Base-by-base conservation (phyloP, 2,888 invertebrate species). In the Drosophila aldrichi region DNA sequence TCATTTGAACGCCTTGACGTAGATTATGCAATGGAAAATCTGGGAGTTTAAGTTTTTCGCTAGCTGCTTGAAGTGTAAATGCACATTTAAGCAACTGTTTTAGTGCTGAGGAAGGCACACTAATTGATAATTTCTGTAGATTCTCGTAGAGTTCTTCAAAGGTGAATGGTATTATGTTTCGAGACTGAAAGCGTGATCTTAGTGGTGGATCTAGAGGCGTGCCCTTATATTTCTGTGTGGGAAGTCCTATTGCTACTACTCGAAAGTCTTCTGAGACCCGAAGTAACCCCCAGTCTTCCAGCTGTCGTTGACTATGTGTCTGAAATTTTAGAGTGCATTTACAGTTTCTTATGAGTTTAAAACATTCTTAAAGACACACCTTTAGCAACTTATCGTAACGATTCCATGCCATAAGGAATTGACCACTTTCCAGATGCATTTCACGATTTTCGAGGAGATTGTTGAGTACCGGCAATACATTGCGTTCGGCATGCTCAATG, bases 361-460 rank as follows among this genome's bases (percentile, higher is more conserved):
- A 46, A 34, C 18, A 7, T 18, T 18, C 7, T 18, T 12, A 12
- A 22, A 49, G 14, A 38, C 10, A 79, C 91, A 97, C 98, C 94
- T 97, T 93, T 16, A 98, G 92, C 18, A 99, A 93, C 92, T 97
- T 97, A 91, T 99, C 98, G 91, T 97, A 99, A 93, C 98, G 95
- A 5, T 95, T 94, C 10, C 98, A 96, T 0, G 98, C 96, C 91
- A 99, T 96, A 43, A 99, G 94, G 92, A 99, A 97, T 82, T 98
- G 94, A 0, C 99, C 99, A 94, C 99, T 99, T 93, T 99, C 99
- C 70, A 99, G 94, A 93, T 99, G 98, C 98, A 99, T 99, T 93
- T 99, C 99, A 64, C 99, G 94, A 93, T 99, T 99, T 93, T 99
- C 99, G 59, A 99, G 93, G 61, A 99, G 94, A 94, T 99, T 99